Percentiles rank a stretch among this genome's conserved stretches.
Conservation (phyloP, 2,113 vertebrate genomes). For the Motacilla alba region DNA sequence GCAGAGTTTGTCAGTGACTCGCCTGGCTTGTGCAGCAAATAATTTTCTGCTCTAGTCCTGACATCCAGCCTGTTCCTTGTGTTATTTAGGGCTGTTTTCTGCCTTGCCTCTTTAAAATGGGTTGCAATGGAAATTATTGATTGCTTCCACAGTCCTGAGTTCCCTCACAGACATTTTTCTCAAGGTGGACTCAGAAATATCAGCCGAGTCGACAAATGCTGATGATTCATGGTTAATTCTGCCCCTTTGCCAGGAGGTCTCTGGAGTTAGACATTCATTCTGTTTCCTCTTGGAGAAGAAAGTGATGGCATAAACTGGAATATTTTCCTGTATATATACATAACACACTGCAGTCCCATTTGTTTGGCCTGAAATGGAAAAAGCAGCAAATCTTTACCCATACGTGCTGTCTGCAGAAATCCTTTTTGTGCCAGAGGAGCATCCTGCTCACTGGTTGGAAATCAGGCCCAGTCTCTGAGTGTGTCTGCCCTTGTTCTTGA, state of each 20-base stretch:
- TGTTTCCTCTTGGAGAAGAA: constrained; percentile 14
- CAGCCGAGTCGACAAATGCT: constrained; percentile 1
- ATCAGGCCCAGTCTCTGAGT: neutral
- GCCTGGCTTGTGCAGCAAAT: neutral
- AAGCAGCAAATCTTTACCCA: neutral
- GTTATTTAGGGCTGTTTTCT: constrained; percentile 44
- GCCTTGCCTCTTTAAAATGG: constrained; percentile 8
- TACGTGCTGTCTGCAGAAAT: neutral
- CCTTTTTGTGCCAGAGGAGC: neutral
- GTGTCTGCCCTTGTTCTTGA: neutral
- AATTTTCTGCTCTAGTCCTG: constrained; percentile 19
- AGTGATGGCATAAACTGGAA: neutral
- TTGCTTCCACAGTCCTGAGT: neutral
- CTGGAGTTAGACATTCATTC: constrained; percentile 1
- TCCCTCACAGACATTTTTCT: constrained; percentile 34
- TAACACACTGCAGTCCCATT: neutral
- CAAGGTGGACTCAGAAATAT: constrained; percentile 13
- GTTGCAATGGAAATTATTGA: constrained; percentile 30
- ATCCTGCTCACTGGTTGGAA: neutral
- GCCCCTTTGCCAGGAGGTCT: neutral
- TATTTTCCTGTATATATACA: constrained; percentile 8
- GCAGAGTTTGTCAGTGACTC: neutral
- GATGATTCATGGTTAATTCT: constrained; percentile 44
- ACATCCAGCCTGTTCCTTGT: neutral
- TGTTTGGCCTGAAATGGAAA: neutral